Base-by-base conservation (phyloP, 1,140 invertebrate genomes). In the Microplitis mediator region DNA sequence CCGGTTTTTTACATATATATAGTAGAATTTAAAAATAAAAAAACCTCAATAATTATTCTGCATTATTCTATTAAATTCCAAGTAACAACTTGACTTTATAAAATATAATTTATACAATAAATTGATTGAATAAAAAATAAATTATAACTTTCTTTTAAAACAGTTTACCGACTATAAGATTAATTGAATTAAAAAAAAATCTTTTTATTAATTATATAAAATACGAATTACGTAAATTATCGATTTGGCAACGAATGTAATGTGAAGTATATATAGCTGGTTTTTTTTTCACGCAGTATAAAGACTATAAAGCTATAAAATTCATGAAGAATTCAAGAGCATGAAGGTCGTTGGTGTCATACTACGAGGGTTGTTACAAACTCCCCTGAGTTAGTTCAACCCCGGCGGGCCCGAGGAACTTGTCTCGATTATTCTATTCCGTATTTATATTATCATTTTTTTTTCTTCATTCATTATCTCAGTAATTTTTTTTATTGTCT, bases 341-440 rank as follows among this genome's bases (percentile, higher is more conserved):
- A 58, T 3, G 58, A 70, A 70, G 69, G 69, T 52, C 69, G 11
- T 23, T 32, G 23, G n/a, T 62, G 68, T 52, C 60, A 50, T 9
- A 34, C n/a, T 13, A 69, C 9, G 14, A 69, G 35, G 69, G 9
- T 23, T 31, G 58, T 52, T 63, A 58, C 23, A 11, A 61, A 62
- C 39, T 16, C n/a, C 36, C 51, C 16, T 52, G 66, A 13, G 52
- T 67, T 61, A 63, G 60, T 69, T 63, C 34, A 23, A 69, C 51
- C 65, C 64, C 69, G 73, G 60, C 69, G 71, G 69, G 69, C 58
- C 65, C 65, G 69, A 64, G 65, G 69, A 71, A 63, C 16, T 68
- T 11, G 67, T 62, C 67, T 39, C 35, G 50, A 32, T 23, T 34
- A 56, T 56, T 56, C 39, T 9, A 45, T 6, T 9, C 11, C 39